Evolutionary conservation across 1,140 invertebrate genomes (phyloP).

Genomic region (Trichonephila clavata): DNA sequence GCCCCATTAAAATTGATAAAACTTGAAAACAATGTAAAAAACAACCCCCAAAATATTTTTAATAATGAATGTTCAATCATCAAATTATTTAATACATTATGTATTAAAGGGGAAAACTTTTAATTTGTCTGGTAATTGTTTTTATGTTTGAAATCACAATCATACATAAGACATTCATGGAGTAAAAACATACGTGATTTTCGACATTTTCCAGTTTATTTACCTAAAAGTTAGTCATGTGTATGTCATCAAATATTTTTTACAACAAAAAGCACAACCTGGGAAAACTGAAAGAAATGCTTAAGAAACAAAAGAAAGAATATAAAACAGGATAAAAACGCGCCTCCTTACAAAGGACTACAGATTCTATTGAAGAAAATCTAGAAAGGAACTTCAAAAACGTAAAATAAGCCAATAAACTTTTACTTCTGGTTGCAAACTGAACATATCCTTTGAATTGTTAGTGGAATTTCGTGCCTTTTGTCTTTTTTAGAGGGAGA

Average conservation of each 20-base stretch:
- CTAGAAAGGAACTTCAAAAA: slow-evolving; percentile 48
- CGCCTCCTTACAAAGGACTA: background rate
- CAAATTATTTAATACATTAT: no score
- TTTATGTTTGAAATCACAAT: background rate
- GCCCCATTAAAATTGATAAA: no score
- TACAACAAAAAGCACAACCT: background rate
- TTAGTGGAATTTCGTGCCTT: slow-evolving; percentile 34
- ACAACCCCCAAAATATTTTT: no score
- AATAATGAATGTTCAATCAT: no score
- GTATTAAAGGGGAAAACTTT: no score
- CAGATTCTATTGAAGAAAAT: slow-evolving; percentile 39
- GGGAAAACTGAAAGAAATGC: background rate
- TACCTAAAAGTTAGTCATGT: slow-evolving; percentile 8
- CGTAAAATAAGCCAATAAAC: slow-evolving; percentile 72
- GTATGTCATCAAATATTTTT: slow-evolving; percentile 18
- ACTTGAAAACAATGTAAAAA: no score
- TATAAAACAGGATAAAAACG: slow-evolving; percentile 12
- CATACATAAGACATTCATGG: background rate
- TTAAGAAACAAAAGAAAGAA: background rate
- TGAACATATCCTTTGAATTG: slow-evolving; percentile 67
- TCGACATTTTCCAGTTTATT: background rate
- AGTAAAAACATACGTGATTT: background rate
- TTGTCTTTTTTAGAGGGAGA: background rate
- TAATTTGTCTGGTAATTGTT: no score
- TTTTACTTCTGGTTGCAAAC: slow-evolving; percentile 60